Evolutionary conservation across 2,888 invertebrate genomes (phyloP), one percentile per base, ranked within the genome.

Genomic region (Troglohyphantes excavatus): DNA sequence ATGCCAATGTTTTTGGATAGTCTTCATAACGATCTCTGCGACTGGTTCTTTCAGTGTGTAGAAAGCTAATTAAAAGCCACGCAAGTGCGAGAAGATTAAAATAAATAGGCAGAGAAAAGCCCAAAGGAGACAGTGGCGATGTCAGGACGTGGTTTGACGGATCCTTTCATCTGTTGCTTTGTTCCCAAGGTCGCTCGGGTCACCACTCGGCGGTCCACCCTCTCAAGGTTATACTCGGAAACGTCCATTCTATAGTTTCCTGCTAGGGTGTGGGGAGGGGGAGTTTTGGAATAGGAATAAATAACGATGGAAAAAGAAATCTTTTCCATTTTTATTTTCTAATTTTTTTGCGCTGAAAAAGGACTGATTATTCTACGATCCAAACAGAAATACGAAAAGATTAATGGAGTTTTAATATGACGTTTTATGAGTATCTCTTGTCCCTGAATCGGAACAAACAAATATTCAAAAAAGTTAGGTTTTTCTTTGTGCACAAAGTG

Each of bases 71-170:
- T 75, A 61, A 75, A 75, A 75, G 59, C 46, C 46, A 73, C 53
- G 73, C 73, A 75, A 75, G 75, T 43, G 23, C 33, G 17, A 43
- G 9, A 72, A 72, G 72, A 72, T 46, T n/a, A 17, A 19, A 19
- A 0, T 26, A 65, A 70, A 39, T 33, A 23, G 26, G 23, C 13
- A 72, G 23, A 75, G 27, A 53, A 73, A 65, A 26, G 21, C 63
- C 43, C 39, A 39, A 83, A 33, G 46, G 65, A 73, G 63, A 83
- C 83, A 65, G 83, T 61, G 63, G 72, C 72, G 70, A 82, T 68
- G 82, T 82, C 59, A 72, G 83, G 39, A 72, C 65, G 83, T 73
- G 83, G 73, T 43, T 83, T 83, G 87, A 79, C 59, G 79, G 87
- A 61, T 63, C 33, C 53, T 72, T 79, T 87, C 79, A 78, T 87